Conservation (phyloP, 2,797 vertebrate genomes). For the Dermochelys coriacea region DNA sequence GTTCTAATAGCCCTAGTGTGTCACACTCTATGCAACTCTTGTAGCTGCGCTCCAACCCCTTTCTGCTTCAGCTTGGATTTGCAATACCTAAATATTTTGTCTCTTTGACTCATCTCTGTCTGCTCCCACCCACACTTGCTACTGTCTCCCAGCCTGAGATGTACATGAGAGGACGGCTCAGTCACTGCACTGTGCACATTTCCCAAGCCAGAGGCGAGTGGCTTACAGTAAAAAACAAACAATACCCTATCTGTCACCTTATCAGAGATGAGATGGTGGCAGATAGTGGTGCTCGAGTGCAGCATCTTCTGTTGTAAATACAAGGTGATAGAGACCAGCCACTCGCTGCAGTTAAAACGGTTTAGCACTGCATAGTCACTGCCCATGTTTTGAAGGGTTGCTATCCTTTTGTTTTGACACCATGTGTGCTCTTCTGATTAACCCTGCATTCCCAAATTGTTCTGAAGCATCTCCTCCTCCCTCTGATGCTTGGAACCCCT, state of each 20-base stretch:
- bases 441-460: accelerated
- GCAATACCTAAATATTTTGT: neutral
- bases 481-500: neutral
- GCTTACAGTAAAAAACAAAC: conserved; percentile 33
- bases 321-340: neutral
- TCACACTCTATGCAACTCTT: neutral
- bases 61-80: neutral
- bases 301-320: neutral
- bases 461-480: neutral
- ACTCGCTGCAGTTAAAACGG: neutral
- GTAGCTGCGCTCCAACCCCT: neutral
- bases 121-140: neutral
- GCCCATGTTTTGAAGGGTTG: neutral
- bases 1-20: neutral
- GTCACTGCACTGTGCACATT: neutral
- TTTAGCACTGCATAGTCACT: accelerated
- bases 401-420: neutral
- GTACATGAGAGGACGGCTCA: neutral
- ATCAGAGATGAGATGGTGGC: conserved; percentile 42
- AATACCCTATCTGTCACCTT: conserved; percentile 18
- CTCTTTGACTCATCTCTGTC: neutral
- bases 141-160: neutral
- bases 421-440: accelerated
- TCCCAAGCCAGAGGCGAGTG: neutral
- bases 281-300: conserved; percentile 15